Percentiles rank a stretch among this genome's conserved stretches.
These are phyloP conservation scores for Hirundo rustica DNA, from an alignment of 2,797 vertebrate genomes.

Conservation along the genomic window DNA sequence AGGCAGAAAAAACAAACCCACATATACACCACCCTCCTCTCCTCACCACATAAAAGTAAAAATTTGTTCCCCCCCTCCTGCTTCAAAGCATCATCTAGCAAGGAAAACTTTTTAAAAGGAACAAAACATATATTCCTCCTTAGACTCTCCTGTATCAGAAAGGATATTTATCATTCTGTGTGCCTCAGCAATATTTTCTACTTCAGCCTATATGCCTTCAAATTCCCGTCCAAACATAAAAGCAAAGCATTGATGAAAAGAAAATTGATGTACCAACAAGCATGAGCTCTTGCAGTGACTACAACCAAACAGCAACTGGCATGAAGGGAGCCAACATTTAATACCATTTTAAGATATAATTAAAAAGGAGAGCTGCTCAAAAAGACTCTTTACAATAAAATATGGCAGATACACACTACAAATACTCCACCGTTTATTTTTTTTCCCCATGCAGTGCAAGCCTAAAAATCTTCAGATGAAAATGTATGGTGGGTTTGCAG, in stretches of 20 bases:
- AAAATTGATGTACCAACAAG: constrained; percentile 61
- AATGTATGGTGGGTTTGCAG: constrained; percentile 47
- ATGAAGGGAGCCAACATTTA: constrained; percentile 53
- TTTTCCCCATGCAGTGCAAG: background rate
- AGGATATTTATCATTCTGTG: constrained; percentile 48
- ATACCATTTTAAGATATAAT: constrained; percentile 66
- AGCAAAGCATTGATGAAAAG: constrained; percentile 65
- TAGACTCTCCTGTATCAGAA: constrained; percentile 43
- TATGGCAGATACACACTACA: constrained; percentile 34
- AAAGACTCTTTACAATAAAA: constrained; percentile 59
- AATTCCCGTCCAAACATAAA: constrained; percentile 62
- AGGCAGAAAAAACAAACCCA: constrained; percentile 39
- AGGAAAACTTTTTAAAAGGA: constrained; percentile 50
- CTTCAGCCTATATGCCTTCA: constrained; percentile 59
- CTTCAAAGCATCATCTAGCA: constrained; percentile 32
- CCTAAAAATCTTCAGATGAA: constrained; percentile 58
- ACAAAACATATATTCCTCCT: constrained; percentile 49
- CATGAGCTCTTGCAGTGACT: constrained; percentile 61
- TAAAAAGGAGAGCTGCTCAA: constrained; percentile 64
- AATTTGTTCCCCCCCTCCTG: background rate
- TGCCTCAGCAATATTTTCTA: constrained; percentile 53
- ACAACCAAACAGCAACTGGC: constrained; percentile 64
- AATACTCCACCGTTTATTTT: constrained; percentile 17
- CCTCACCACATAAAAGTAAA: constrained; percentile 20
- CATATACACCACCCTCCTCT: background rate